Percentiles rank a stretch among this genome's conserved stretches.
These are phyloP conservation scores for Lucilia cuprina DNA, from an alignment of 1,140 invertebrate genomes.

Conservation along the genomic window DNA sequence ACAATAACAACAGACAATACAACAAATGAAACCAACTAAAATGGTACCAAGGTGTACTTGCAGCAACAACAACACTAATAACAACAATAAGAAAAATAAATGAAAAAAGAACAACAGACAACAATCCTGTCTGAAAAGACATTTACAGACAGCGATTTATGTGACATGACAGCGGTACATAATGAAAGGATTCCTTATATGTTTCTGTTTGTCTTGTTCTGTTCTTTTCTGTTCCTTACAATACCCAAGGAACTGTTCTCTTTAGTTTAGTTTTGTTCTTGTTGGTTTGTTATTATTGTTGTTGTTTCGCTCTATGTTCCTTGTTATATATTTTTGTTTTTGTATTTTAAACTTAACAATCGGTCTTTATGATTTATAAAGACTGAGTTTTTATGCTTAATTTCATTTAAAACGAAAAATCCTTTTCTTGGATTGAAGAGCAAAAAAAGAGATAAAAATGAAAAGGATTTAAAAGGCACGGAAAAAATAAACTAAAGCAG, in stretches of 20 bases:
- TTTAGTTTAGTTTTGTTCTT: neutral
- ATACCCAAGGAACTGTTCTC: neutral
- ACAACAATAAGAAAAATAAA: neutral
- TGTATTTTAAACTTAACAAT: neutral
- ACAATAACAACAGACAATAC: neutral
- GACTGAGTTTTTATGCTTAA: neutral
- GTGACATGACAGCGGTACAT: slow-evolving; percentile 43
- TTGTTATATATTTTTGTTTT: neutral
- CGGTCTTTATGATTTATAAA: neutral
- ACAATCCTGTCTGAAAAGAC: slow-evolving; percentile 16
- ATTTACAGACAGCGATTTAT: slow-evolving; percentile 32
- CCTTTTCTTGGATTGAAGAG: neutral
- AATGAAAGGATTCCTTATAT: slow-evolving; percentile 38
- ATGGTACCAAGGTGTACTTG: neutral
- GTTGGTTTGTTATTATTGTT: slow-evolving; percentile 15
- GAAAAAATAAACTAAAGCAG: too few species aligned
- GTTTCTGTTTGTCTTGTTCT: slow-evolving; percentile 33
- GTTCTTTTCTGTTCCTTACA: slow-evolving; percentile 19
- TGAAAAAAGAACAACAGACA: neutral
- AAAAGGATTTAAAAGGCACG: too few species aligned
- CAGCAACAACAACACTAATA: neutral
- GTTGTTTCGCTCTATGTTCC: neutral
- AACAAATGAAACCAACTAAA: neutral
- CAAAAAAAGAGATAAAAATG: too few species aligned
- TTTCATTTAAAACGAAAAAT: neutral